These are phyloP conservation scores for Hippoglossus stenolepis DNA, from an alignment of 2,113 vertebrate genomes.

Conservation along the genomic window DNA sequence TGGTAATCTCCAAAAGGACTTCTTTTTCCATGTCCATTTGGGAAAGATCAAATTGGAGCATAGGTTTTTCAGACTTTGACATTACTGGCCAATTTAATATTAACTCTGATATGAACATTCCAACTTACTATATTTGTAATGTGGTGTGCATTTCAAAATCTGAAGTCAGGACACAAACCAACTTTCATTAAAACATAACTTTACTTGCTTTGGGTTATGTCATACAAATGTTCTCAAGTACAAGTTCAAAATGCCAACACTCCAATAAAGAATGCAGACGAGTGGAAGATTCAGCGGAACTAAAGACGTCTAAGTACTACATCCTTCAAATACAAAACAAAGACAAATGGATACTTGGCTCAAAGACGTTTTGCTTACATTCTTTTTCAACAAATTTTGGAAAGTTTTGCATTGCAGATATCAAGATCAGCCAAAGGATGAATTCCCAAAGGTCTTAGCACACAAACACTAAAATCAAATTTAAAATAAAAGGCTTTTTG, in stretches of 20 bases:
- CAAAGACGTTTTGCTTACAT: slow-evolving; percentile 32
- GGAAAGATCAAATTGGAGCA: too few species aligned
- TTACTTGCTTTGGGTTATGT: slow-evolving; percentile 36
- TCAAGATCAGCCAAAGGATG: background rate
- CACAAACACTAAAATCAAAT: slow-evolving; percentile 33
- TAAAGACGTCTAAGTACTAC: background rate
- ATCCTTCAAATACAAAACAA: slow-evolving; percentile 44
- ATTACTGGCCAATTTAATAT: background rate
- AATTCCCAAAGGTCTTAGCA: background rate
- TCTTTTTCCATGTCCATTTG: too few species aligned
- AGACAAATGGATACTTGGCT: slow-evolving; percentile 23
- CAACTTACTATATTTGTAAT: too few species aligned
- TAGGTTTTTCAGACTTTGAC: too few species aligned
- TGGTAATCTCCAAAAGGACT: too few species aligned
- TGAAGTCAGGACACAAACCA: background rate
- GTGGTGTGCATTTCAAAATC: background rate
- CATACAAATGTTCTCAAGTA: slow-evolving; percentile 36
- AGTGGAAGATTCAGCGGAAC: slow-evolving; percentile 13
- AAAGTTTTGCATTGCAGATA: slow-evolving; percentile 18
- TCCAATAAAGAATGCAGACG: background rate
- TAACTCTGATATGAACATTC: too few species aligned
- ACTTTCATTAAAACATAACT: slow-evolving; percentile 49
- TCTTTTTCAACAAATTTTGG: slow-evolving; percentile 30
- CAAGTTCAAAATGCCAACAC: slow-evolving; percentile 18
- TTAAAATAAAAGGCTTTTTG: slow-evolving; percentile 5